These are phyloP conservation scores for Babyrousa celebensis DNA, from an alignment of 2,797 vertebrate genomes.

Conservation along the genomic window DNA sequence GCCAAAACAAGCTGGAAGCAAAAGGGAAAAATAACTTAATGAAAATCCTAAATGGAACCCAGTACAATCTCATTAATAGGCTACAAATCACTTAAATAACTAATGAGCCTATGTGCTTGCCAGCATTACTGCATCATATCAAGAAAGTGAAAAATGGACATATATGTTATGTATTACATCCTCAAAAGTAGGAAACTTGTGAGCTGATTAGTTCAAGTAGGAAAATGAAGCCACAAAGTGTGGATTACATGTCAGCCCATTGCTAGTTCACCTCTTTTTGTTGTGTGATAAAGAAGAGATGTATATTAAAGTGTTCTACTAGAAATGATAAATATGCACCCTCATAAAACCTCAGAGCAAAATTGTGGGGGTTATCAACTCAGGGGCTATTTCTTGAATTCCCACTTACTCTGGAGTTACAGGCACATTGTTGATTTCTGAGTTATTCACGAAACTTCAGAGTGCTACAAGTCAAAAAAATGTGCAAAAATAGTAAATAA, in stretches of 20 bases:
- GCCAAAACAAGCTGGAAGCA: slow-evolving; percentile 74
- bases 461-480: neutral
- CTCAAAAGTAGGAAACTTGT: slow-evolving; percentile 63
- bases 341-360: neutral
- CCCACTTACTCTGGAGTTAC: neutral
- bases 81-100: slow-evolving; percentile 47
- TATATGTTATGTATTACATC: slow-evolving; percentile 48
- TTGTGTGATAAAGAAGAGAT: neutral
- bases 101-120: slow-evolving; percentile 19
- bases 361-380: neutral
- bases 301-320: neutral
- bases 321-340: neutral
- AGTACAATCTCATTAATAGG: slow-evolving; percentile 69
- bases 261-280: neutral
- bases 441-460: neutral
- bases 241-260: neutral
- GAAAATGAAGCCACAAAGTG: slow-evolving; percentile 39
- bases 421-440: neutral
- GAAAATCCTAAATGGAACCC: slow-evolving; percentile 76
- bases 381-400: slow-evolving; percentile 32
- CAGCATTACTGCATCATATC: slow-evolving; percentile 51
- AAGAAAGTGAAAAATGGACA: slow-evolving; percentile 68
- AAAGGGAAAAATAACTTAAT: slow-evolving; percentile 71
- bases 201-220: slow-evolving; percentile 58
- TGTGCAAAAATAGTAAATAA: neutral